Percentiles rank a stretch among this genome's conserved stretches.
phyloP scores from a whole-genome alignment of 2,113 vertebrate genomes.

The Myanophis thanlyinensis region DNA sequence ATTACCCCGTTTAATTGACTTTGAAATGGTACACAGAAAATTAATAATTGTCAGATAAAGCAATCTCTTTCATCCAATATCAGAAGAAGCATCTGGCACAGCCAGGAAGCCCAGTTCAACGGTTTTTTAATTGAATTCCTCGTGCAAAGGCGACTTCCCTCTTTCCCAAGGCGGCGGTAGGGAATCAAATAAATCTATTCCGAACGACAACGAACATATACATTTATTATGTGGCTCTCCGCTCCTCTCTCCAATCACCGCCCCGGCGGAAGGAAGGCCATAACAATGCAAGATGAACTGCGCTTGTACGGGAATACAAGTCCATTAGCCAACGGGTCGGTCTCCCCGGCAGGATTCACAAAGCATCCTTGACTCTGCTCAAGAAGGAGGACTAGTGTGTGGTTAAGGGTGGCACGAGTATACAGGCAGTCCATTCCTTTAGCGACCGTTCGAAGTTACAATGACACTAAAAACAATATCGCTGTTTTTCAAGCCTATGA shows the following conservation, averaged over 20 bases:
- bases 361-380: neutral
- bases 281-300: neutral
- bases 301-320: neutral
- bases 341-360: neutral
- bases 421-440: too few species aligned
- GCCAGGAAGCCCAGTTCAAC: neutral
- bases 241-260: neutral
- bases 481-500: too few species aligned
- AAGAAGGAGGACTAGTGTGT: neutral
- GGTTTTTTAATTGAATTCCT: neutral
- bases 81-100: neutral
- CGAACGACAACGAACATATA: neutral
- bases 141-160: neutral
- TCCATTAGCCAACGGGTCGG: neutral
- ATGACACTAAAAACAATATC: too few species aligned
- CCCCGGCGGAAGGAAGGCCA: neutral
- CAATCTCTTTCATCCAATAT: neutral
- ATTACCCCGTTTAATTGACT: slow-evolving; percentile 18
- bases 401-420: neutral
- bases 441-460: too few species aligned
- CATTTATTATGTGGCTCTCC: neutral
- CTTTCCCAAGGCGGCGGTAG: neutral
- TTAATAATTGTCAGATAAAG: slow-evolving; percentile 5
- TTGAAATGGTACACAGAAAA: slow-evolving; percentile 19
- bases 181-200: neutral